Evolutionary conservation across 1,140 invertebrate genomes (phyloP).

Genomic region (Diploscapter pachys): DNA sequence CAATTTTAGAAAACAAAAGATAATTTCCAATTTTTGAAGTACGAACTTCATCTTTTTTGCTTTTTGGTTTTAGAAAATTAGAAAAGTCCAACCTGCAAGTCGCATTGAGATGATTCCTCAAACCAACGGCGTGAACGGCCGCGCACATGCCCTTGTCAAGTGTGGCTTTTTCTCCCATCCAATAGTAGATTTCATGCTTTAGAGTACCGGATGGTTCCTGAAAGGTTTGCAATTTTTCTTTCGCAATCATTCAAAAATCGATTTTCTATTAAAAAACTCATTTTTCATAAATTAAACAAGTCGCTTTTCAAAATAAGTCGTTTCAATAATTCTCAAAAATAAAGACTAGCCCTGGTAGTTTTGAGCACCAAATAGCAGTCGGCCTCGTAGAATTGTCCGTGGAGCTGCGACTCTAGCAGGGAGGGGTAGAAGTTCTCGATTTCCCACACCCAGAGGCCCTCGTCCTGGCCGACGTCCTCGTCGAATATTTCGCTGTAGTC

Average conservation of each 20-base stretch:
- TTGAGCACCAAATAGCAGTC: constrained; percentile 98
- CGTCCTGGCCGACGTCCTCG: constrained; percentile 88
- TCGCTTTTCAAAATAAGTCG: background rate
- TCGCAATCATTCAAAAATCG: too few species aligned
- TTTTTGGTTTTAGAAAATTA: background rate
- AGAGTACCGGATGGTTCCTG: constrained; percentile 79
- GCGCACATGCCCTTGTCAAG: constrained; percentile 96
- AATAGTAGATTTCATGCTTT: constrained; percentile 94
- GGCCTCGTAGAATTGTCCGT: constrained; percentile 98
- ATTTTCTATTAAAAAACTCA: too few species aligned
- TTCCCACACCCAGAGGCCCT: constrained; percentile 57
- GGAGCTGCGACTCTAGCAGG: constrained; percentile 67
- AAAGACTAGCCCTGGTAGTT: constrained; percentile 66
- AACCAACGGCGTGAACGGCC: constrained; percentile 96
- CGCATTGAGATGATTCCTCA: constrained; percentile 89
- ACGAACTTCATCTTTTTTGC: too few species aligned
- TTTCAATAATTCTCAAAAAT: constrained; percentile 11
- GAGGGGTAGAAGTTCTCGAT: constrained; percentile 98
- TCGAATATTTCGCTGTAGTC: constrained; percentile 99
- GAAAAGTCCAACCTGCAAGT: constrained; percentile 42
- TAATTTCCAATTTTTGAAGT: too few species aligned
- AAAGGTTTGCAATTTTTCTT: background rate
- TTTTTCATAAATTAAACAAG: too few species aligned
- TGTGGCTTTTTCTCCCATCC: constrained; percentile 93
- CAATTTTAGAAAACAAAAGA: background rate